phyloP scores from a whole-genome alignment of 1,140 invertebrate species.

The Caligus rogercresseyi region DNA sequence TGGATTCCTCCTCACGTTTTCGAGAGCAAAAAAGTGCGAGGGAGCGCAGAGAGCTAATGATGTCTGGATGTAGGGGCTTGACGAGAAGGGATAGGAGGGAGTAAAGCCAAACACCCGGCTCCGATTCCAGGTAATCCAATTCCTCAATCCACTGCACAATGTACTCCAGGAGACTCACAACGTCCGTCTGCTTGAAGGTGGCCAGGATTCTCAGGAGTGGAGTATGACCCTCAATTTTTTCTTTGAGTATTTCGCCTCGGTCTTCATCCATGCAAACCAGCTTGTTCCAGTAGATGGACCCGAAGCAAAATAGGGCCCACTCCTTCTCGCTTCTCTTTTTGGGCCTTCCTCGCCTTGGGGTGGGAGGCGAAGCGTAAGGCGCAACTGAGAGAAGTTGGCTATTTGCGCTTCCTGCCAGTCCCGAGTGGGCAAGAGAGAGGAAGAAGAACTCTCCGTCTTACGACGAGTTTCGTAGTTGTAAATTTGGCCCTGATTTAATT shows the following conservation, averaged over 20 bases:
- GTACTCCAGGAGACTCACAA: background rate
- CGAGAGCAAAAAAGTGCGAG: background rate
- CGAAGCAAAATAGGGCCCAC: conserved; percentile 6
- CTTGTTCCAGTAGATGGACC: conserved; percentile 1
- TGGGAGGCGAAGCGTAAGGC: background rate
- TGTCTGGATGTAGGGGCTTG: conserved; percentile 13
- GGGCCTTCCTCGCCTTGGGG: background rate
- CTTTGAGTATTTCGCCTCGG: background rate
- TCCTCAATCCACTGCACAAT: background rate
- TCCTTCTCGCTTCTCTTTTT: background rate
- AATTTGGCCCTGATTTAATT: background rate
- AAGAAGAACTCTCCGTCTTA: background rate
- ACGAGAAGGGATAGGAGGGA: background rate
- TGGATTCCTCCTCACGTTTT: background rate
- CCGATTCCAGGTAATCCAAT: background rate
- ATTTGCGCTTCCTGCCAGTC: conserved; percentile 11
- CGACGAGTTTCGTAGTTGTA: background rate
- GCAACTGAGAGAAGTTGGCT: conserved; percentile 4
- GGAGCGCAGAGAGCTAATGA: conserved; percentile 1
- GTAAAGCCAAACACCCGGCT: background rate
- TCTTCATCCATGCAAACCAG: background rate
- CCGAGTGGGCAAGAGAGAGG: background rate
- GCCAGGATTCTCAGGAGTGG: background rate
- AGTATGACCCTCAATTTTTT: background rate
- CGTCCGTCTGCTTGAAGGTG: background rate